Conservation (phyloP, 2,113 vertebrate genomes). For the Panthera leo region DNA sequence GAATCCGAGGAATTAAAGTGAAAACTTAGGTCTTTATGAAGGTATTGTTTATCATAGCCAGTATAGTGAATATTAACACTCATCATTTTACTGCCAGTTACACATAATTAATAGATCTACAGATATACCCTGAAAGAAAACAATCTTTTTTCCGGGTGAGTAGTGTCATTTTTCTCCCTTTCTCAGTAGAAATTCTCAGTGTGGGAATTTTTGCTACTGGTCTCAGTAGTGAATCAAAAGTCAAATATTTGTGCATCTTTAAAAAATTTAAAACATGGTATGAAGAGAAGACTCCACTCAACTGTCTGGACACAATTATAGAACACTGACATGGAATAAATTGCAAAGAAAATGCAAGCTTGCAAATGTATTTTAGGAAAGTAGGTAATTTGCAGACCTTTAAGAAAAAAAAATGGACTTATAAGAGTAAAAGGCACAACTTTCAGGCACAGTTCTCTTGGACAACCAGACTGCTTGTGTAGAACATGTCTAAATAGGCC, state of each 20-base stretch:
- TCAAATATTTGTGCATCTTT: background rate
- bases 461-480: background rate
- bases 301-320: background rate
- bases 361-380: background rate
- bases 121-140: background rate
- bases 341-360: background rate
- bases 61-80: background rate
- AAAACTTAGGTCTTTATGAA: background rate
- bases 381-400: background rate
- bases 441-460: background rate
- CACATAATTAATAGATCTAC: background rate
- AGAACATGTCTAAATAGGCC: background rate
- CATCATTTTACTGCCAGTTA: background rate
- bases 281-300: background rate
- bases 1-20: background rate
- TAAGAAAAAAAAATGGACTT: background rate
- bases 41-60: background rate
- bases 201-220: background rate
- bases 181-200: background rate
- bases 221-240: background rate
- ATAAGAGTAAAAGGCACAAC: background rate
- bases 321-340: background rate
- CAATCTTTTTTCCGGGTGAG: background rate
- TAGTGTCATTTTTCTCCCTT: constrained; percentile 6
- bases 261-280: background rate